Evolutionary conservation across 2,888 invertebrate species (phyloP), one percentile per base, ranked within the genome.

Genomic region (Xylota sylvarum): DNA sequence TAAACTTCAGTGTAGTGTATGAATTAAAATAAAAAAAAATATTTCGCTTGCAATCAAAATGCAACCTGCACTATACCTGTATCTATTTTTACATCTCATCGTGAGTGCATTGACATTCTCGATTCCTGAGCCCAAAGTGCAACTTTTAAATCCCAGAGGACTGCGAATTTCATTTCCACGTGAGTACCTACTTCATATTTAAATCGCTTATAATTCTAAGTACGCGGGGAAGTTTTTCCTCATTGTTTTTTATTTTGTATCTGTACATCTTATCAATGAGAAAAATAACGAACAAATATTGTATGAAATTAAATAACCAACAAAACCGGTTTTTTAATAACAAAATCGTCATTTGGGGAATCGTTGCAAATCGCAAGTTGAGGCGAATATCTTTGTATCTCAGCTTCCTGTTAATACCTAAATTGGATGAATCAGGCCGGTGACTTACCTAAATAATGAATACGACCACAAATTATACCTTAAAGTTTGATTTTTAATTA

Each of bases 101-200:
- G 19, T 55, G 23, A 14, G 30, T 72, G 52, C 56, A 14, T 40
- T 83, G 19, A 60, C 76, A 46, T 84, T 80, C 40, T 50, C 74
- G 2, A 56, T 84, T 40, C 84, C 84, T 4, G 73, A 79, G 14
- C 84, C 84, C 3, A 84, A 52, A 23, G 14, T 84, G 9, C 67
- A 79, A 9, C 10, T 69, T 14, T 37, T 84, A 1, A 64, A 27
- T 10, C 79, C 80, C 12, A 55, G 64, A 50, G 80, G 80, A 62
- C n/a, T 80, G 14, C 67, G 80, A 23, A 46, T 84, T 12, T 73
- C 73, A 10, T 80, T 84, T 7, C 84, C 84, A 40, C 62, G 84
- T 84, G 56, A 84, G 84, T 84, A 43, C n/a, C n/a, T n/a, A n/a
- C n/a, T 9, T 65, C 37, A 65, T 19, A 64, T 55, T 56, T 0